Evolutionary conservation across 2,888 invertebrate species (phyloP), one percentile per base, ranked within the genome.

Genomic region (Acrocera orbiculus): DNA sequence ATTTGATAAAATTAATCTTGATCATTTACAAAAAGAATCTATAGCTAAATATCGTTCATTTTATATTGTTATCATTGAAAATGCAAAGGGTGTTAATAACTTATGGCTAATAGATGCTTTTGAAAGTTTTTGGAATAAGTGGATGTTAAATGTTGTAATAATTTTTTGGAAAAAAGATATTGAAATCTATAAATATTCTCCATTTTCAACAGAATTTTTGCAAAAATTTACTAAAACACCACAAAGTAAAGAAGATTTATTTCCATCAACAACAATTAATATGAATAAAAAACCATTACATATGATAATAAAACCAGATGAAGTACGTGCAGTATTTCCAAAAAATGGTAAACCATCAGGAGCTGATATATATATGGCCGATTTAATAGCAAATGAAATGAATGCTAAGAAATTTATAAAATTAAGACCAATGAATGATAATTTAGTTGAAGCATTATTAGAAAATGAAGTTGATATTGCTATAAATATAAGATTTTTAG

Each of bases 101-200:
- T 5, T 7, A 10, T 58, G 56, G 42, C 50, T 70, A 47, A 55
- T 56, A 8, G 54, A 43, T 14, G 64, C 66, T 27, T 71, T 71
- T 31, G 48, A 58, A 36, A 48, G 63, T 11, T 56, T 70, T 25
- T 67, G 67, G 65, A 60, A 61, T 24, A 58, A 58, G 36, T 65
- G 65, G 50, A 52, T 70, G 7, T 56, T 69, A 0, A 69, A 70
- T 43, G 49, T 53, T 5, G 52, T 52, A 6, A 47, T 58, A 4
- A 42, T 55, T 9, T 58, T 44, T 19, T 50, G 48, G 47, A 44
- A 46, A 1, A 35, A 52, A 7, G 46, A 52, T 3, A 46, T 68
- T 16, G 59, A 57, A 42, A 57, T 65, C 32, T 70, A 62, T 40
- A 59, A 62, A 1, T 70, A 66, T 40, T 66, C 67, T 44, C 66